Evolutionary conservation across 2,113 vertebrate genomes (phyloP), one percentile per base, ranked within the genome.

Genomic region (Megaceryle maxima): DNA sequence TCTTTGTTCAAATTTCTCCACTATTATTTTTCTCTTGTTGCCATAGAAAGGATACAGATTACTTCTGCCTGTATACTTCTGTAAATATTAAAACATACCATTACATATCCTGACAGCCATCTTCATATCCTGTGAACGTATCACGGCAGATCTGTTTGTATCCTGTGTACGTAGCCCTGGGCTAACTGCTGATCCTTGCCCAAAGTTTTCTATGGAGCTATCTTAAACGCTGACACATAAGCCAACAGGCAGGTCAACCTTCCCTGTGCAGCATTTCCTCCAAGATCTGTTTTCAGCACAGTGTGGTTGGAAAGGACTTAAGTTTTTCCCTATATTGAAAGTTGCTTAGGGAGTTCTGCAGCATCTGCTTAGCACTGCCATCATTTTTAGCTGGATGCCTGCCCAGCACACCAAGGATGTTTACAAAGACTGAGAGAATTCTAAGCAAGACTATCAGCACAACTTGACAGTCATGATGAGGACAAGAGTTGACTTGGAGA

Each of bases 311-410:
- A 95, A 92, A 90, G 48, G 29, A 44, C 44, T 73, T 55, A 94
- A 80, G 10, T 70, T 67, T 85, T 87, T 91, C 91, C 68, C 75
- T 90, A 31, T 75, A 70, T 78, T 87, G 84, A 91, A 95, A 97
- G 64, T 55, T 93, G 72, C 74, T 69, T 55, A 62, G 75, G 83
- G 75, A 89, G 37, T 66, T 88, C 77, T 28, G 46, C 37, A 44
- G 94, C 86, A 97, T 89, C 88, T 87, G 90, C 69, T 94, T 84
- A 77, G 78, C 3, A 24, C 64, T 80, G 67, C 85, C 90, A 85
- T 91, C 74, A 75, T 63, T 96, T 63, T 66, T 78, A 51, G 62
- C 56, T 96, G 97, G 97, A 94, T 87, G 84, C 28, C 16, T 43
- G 93, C 83, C 91, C 87, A 78, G 82, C 28, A 88, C n/a, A 90